A percentile compares a stretch with the other conserved stretches of the same genome.
phyloP scores from a whole-genome alignment of 2,113 vertebrate genomes.

The Lophius piscatorius region DNA sequence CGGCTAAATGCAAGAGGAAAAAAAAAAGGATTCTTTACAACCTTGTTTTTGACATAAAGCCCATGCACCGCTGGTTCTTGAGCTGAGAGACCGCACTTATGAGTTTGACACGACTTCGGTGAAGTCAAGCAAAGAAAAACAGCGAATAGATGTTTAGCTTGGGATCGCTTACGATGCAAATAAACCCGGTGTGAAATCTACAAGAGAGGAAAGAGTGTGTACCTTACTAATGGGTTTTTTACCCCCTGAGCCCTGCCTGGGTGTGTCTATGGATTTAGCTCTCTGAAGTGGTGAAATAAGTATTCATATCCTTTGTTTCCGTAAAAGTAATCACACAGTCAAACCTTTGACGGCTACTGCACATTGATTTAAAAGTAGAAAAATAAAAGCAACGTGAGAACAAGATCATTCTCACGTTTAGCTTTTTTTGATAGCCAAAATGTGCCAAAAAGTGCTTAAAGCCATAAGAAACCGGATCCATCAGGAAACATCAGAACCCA shows the following conservation, averaged over 20 bases:
- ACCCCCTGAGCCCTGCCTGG: slow-evolving; percentile 27
- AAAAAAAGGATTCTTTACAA: slow-evolving; percentile 14
- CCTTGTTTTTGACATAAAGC: slow-evolving; percentile 12
- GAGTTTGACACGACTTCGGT: slow-evolving; percentile 23
- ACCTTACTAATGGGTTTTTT: slow-evolving; percentile 44
- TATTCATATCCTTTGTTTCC: background rate
- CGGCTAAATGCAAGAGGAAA: slow-evolving; percentile 12
- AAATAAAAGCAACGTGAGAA: too few relatives aligned
- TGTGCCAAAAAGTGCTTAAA: too few relatives aligned
- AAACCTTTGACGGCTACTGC: too few relatives aligned
- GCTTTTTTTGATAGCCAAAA: too few relatives aligned
- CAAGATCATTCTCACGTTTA: too few relatives aligned
- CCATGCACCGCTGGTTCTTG: slow-evolving; percentile 18
- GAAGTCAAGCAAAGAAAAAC: slow-evolving; percentile 42
- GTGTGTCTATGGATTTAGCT: slow-evolving; percentile 44
- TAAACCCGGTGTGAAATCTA: slow-evolving; percentile 33
- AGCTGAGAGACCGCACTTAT: slow-evolving; percentile 13
- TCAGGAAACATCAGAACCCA: too few relatives aligned
- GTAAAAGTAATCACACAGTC: background rate
- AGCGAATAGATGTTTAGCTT: slow-evolving; percentile 55
- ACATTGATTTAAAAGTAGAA: too few relatives aligned
- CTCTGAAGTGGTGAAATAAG: slow-evolving; percentile 12
- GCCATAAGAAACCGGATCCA: too few relatives aligned
- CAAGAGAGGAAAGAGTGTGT: slow-evolving; percentile 30
- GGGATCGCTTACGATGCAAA: slow-evolving; percentile 47